These are phyloP conservation scores for Pararge aegeria DNA, from an alignment of 1,140 invertebrate genomes.

Conservation along the genomic window DNA sequence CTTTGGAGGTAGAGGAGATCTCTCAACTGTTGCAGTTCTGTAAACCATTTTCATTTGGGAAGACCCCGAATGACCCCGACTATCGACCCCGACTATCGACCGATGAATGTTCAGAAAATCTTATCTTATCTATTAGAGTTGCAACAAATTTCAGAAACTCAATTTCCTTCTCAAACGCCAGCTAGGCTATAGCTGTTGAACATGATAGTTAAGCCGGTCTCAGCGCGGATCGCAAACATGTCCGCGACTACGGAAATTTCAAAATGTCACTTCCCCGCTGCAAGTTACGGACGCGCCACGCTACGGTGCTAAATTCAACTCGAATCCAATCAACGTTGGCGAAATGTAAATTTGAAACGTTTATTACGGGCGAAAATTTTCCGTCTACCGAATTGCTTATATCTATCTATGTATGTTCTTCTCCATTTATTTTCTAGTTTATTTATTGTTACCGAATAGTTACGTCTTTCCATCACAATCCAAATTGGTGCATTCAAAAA, in stretches of 20 bases:
- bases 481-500: too few species aligned
- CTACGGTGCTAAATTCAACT: conserved; percentile 19
- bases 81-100: too few species aligned
- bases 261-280: conserved; percentile 27
- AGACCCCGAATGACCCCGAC: too few species aligned
- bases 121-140: too few species aligned
- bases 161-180: conserved; percentile 48
- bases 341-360: conserved; percentile 13
- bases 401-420: background rate
- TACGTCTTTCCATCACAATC: too few species aligned
- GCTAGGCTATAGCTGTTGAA: conserved; percentile 27
- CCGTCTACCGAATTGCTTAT: background rate
- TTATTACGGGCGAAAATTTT: background rate
- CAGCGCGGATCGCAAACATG: conserved; percentile 23
- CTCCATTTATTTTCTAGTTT: too few species aligned
- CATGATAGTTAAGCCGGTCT: conserved; percentile 30
- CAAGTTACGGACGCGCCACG: conserved; percentile 15
- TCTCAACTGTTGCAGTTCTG: too few species aligned
- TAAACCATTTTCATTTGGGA: too few species aligned
- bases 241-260: conserved; percentile 29
- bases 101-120: too few species aligned
- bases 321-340: conserved; percentile 17
- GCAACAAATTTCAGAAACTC: conserved; percentile 45
- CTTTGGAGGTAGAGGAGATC: too few species aligned
- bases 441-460: too few species aligned